These are phyloP conservation scores for Hypanus sabinus DNA, from an alignment of 2,113 vertebrate species.

Conservation along the genomic window DNA sequence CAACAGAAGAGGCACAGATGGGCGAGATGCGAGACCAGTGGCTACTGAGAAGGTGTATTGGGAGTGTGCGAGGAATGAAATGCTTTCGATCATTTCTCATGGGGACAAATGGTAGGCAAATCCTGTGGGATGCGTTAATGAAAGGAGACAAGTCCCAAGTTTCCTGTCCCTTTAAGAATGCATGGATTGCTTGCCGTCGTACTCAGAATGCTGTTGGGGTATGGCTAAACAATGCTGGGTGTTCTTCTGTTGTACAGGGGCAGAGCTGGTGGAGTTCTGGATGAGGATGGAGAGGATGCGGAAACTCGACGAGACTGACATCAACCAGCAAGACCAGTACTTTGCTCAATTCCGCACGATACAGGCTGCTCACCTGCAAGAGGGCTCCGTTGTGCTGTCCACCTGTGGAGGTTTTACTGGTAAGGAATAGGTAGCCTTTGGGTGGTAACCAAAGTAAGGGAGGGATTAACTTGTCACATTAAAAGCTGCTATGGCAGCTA, in stretches of 20 bases:
- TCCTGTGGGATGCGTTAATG: too few species aligned
- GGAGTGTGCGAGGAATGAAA: conserved; percentile 52
- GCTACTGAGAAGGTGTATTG: conserved; percentile 57
- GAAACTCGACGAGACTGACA: conserved; percentile 49
- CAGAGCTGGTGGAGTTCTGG: conserved; percentile 62
- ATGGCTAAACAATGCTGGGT: not conserved
- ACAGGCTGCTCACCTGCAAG: conserved; percentile 56
- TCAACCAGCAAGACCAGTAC: conserved; percentile 47
- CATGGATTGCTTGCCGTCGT: too few species aligned
- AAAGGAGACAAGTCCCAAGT: too few species aligned
- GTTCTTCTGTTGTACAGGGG: conserved; percentile 47
- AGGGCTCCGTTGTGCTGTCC: conserved; percentile 49
- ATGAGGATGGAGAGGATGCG: conserved; percentile 57
- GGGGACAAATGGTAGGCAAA: conserved; percentile 50
- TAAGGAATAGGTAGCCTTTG: conserved; percentile 44
- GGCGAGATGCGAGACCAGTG: conserved; percentile 47
- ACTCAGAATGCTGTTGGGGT: too few species aligned
- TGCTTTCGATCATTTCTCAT: conserved; percentile 52
- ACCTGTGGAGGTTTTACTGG: conserved; percentile 50
- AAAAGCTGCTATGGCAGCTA: not conserved
- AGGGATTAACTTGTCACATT: not conserved
- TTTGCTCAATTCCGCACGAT: conserved; percentile 52
- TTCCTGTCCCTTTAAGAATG: too few species aligned
- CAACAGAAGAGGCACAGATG: conserved; percentile 17
- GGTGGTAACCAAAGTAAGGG: too few species aligned